Conservation (phyloP, 2,797 vertebrate genomes). For the Myotis daubentonii region DNA sequence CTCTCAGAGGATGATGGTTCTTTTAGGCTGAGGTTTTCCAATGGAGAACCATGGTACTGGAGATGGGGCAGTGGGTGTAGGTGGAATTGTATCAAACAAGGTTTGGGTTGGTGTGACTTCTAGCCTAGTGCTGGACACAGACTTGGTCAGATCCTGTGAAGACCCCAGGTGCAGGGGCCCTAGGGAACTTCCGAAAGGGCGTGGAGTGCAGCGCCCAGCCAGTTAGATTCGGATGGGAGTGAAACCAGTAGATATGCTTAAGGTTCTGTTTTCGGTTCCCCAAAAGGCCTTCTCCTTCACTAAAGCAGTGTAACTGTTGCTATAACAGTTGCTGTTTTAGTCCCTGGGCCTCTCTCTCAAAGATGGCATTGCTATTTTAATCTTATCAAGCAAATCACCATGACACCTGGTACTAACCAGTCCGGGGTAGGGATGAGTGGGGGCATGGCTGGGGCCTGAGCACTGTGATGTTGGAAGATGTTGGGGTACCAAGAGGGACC, state of each 20-base stretch:
- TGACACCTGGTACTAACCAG: constrained; percentile 49
- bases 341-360: constrained; percentile 52
- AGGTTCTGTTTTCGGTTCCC: constrained; percentile 70
- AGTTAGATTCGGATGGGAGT: constrained; percentile 3
- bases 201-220: background rate
- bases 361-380: constrained; percentile 50
- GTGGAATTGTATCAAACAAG: background rate
- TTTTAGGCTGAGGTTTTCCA: background rate
- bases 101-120: background rate
- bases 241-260: constrained; percentile 54
- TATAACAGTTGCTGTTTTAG: constrained; percentile 65
- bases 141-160: constrained; percentile 22
- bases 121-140: background rate
- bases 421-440: background rate
- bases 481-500: background rate
- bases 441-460: background rate
- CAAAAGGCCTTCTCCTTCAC: constrained; percentile 30
- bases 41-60: background rate
- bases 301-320: background rate
- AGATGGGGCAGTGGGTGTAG: background rate
- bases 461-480: background rate
- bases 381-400: constrained; percentile 61
- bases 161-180: constrained; percentile 38
- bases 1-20: background rate
- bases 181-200: constrained; percentile 54